phyloP scores from a whole-genome alignment of 2,888 invertebrate genomes.

The Thalpophila matura region DNA sequence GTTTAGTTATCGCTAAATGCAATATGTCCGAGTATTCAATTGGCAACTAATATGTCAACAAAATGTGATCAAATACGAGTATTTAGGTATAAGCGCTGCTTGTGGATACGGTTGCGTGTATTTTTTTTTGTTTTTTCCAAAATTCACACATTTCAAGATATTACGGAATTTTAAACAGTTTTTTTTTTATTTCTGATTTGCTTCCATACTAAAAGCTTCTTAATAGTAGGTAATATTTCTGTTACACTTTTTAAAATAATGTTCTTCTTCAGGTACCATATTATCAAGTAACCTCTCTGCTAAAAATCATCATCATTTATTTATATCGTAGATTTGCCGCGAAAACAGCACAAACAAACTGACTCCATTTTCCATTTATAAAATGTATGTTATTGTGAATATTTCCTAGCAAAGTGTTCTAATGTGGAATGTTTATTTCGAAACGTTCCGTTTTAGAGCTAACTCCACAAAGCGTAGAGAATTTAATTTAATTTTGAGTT shows the following conservation, averaged over 20 bases:
- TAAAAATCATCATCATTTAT: no score
- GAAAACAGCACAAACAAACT: neutral
- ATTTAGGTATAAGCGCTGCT: neutral
- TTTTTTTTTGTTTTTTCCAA: neutral
- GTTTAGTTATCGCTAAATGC: constrained; percentile 1
- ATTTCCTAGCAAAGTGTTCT: constrained; percentile 15
- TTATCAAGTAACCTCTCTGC: no score
- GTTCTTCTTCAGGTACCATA: no score
- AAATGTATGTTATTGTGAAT: constrained; percentile 4
- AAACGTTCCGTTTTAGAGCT: constrained; percentile 22
- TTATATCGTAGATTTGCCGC: neutral
- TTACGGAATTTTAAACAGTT: no score
- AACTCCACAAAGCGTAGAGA: constrained; percentile 27
- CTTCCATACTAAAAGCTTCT: no score
- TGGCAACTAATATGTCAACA: neutral
- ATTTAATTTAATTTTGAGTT: constrained; percentile 40
- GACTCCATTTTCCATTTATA: neutral
- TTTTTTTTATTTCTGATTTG: no score
- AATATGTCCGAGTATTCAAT: neutral
- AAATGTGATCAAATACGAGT: neutral
- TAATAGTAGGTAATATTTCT: no score
- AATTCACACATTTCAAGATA: no score
- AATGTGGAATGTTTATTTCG: constrained; percentile 36
- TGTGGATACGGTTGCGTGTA: no score
- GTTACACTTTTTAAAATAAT: no score